Conservation (phyloP, 2,113 vertebrate species). For the Pelusios castaneus region DNA sequence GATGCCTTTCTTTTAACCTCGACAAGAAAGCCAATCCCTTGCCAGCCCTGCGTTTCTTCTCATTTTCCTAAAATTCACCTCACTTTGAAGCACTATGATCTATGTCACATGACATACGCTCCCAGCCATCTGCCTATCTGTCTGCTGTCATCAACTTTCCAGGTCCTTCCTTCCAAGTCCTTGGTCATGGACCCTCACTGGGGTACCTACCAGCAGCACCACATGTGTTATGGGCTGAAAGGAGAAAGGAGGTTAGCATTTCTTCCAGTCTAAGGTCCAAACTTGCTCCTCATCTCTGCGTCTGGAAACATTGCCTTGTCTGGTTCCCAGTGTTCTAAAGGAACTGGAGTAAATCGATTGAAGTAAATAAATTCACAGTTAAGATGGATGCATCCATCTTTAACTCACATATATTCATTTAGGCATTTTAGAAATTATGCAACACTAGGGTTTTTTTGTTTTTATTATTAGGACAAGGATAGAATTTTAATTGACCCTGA, state of each 20-base stretch:
- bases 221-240: rapidly evolving
- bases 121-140: not conserved
- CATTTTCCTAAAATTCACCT: not conserved
- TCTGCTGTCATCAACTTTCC: rapidly evolving
- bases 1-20: not conserved
- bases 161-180: not conserved
- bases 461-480: not conserved
- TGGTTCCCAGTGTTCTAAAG: not conserved
- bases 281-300: not conserved
- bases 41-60: not conserved
- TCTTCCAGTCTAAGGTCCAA: not conserved
- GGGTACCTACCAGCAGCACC: no score
- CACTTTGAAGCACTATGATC: not conserved
- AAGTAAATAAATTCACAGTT: not conserved
- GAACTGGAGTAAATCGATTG: not conserved
- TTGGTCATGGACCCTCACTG: no score
- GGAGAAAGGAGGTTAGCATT: not conserved
- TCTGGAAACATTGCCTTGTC: not conserved
- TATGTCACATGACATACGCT: not conserved
- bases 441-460: not conserved
- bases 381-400: not conserved
- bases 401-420: not conserved
- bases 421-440: not conserved
- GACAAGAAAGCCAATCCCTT: rapidly evolving
- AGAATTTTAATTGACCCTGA: not conserved